Base-by-base conservation (phyloP, 2,113 vertebrate species). In the Garra rufa region DNA sequence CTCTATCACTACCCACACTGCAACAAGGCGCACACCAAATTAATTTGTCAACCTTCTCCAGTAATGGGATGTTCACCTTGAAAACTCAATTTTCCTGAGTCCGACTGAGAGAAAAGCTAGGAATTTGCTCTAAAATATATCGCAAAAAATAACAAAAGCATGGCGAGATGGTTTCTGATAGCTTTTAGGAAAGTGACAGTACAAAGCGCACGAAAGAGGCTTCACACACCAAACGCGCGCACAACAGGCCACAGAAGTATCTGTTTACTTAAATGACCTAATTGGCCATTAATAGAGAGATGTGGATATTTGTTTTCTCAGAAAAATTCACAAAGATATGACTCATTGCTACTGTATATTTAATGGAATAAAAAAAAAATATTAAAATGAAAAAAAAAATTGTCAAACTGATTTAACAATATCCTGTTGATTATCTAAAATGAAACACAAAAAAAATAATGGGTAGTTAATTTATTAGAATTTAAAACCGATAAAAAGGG, bases 61-160 rank as follows among this genome's bases (percentile, higher is more conserved):
- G 93, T 92, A 94, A 94, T 92, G 90, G 91, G 92, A 93, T 92
- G 86, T 92, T 95, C 94, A 95, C 94, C 95, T 95, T 95, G 95
- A 95, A 94, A 94, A 94, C 92, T 94, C 94, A 93, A 94, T 94
- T 93, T 95, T 94, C 92, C 91, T 92, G 92, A 90, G 92, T 91
- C 76, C 83, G 86, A 88, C 91, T 89, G 74, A 74, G 88, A 86
- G 82, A 83, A 88, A 82, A 10, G 75, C 78, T 5, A 69, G 83
- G 85, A 86, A 88, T 79, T 86, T 85, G 85, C 50, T 6, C 0
- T 3, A 79, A 82, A 90, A 93, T 63, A 90, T 57, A 79, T 24
- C 84, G 71, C 70, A 21, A 75, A 67, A 61, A 57, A 85, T 80
- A 85, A 85, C 86, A 86, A 88, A 88, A 83, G 85, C 84, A 88